Percentiles rank a stretch among this genome's conserved stretches.
These are phyloP conservation scores for Dendroctonus ponderosae DNA, from an alignment of 1,140 invertebrate species.

Conservation along the genomic window DNA sequence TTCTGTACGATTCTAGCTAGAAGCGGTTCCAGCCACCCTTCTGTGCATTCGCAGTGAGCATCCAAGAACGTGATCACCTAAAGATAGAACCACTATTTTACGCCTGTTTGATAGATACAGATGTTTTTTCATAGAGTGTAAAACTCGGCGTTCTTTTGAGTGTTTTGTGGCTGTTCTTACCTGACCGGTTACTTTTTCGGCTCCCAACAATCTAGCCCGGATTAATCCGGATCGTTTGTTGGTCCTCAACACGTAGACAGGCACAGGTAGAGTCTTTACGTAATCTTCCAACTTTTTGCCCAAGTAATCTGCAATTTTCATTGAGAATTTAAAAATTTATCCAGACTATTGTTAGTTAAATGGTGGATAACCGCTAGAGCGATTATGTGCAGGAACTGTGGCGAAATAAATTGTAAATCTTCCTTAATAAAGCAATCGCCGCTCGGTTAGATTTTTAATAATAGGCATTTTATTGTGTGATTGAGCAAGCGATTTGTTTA, in stretches of 20 bases:
- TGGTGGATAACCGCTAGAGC: no score
- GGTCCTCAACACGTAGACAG: conserved; percentile 81
- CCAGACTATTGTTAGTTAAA: no score
- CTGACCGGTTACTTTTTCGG: conserved; percentile 87
- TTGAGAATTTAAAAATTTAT: no score
- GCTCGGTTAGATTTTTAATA: no score
- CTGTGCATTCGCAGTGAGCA: conserved; percentile 92
- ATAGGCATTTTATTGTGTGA: no score
- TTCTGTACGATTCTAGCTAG: conserved; percentile 86
- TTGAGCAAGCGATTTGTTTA: no score
- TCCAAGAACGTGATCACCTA: conserved; percentile 88
- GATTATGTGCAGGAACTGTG: no score
- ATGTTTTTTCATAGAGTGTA: not conserved
- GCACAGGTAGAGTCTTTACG: conserved; percentile 78
- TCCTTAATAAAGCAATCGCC: no score
- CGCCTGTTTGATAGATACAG: not conserved
- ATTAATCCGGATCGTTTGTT: conserved; percentile 91
- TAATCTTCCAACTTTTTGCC: conserved; percentile 88
- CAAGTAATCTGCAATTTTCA: conserved; percentile 72
- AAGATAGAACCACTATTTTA: not conserved
- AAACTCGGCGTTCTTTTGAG: no score
- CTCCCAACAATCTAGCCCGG: conserved; percentile 86
- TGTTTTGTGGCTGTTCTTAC: conserved; percentile 52
- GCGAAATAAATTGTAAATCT: no score
- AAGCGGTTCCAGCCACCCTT: conserved; percentile 94